Base-by-base conservation (phyloP, 2,113 vertebrate genomes). In the Cebus imitator region DNA sequence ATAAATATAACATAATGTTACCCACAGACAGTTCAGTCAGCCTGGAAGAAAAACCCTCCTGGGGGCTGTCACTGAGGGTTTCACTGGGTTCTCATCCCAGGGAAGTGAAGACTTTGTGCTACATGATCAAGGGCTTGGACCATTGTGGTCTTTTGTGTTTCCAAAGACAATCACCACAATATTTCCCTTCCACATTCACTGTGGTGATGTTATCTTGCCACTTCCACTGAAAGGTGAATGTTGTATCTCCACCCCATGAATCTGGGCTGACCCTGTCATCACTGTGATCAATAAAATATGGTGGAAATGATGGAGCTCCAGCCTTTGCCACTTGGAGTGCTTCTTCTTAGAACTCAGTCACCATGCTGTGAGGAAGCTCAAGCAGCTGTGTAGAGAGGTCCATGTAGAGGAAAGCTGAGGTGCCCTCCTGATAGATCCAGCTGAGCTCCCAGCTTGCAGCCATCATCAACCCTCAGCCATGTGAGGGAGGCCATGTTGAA, bases 401-500 rank as follows among this genome's bases (percentile, higher is more conserved):
- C 40, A 8, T 0, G 1, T 2, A 4, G 43, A 48, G 35, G 32
- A 23, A n/a, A 50, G 0, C 10, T 0, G 40, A 37, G 43, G 48
- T 20, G 52, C 50, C 52, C 0, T 1, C 32, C 80, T 3, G 0
- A 9, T 0, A 14, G 43, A 18, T n/a, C 8, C 50, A 6, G 16
- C 70, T 11, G 64, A 50, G 18, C 58, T 20, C 61, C 83, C 23
- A 5, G 37, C 32, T 25, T 6, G 6, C 40, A 14, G 45, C 57
- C 61, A 30, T 14, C 2, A 2, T 48, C 23, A 10, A 3, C 3
- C 10, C 2, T 40, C 58, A 40, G 18, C 40, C 13, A 2, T 2
- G 14, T 8, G n/a, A 35, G 20, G n/a, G 9, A 52, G 37, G 35
- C 1, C 70, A 0, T 2, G 20, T 0, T 0, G 32, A 45, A 4